These are phyloP conservation scores for Pelecanoides urinatrix DNA, from an alignment of 2,113 vertebrate species.

Conservation along the genomic window DNA sequence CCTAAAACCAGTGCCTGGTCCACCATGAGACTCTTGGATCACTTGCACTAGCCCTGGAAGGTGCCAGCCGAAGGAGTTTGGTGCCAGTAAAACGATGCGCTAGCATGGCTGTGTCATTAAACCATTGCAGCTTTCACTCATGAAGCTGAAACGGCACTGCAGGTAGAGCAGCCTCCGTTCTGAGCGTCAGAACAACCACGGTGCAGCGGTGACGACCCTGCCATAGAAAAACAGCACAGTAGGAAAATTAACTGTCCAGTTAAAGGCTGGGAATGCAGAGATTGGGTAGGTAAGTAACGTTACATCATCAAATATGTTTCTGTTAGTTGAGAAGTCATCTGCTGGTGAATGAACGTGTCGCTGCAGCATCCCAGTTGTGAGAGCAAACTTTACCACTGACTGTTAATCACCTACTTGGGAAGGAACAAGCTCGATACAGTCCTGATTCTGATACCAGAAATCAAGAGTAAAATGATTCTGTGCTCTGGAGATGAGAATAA, in stretches of 20 bases:
- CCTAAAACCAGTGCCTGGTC: background rate
- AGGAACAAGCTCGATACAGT: background rate
- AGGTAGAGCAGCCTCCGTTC: background rate
- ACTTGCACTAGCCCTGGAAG: background rate
- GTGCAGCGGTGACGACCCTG: background rate
- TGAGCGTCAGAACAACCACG: background rate
- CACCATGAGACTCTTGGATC: background rate
- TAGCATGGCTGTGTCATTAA: background rate
- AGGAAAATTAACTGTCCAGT: background rate
- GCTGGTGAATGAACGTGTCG: background rate
- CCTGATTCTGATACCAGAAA: background rate
- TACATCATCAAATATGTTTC: background rate
- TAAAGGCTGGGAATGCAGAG: background rate
- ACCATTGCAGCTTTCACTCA: no score
- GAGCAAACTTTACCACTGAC: background rate
- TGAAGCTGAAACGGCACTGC: background rate
- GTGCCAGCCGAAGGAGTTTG: background rate
- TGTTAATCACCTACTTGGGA: background rate
- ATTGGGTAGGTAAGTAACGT: background rate
- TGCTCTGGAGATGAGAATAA: background rate
- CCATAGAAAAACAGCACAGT: accelerated
- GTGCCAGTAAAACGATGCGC: background rate
- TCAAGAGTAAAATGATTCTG: background rate
- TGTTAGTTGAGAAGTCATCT: background rate
- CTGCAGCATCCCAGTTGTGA: background rate